These are phyloP conservation scores for Macheiramphus alcinus DNA, from an alignment of 2,113 vertebrate species.

Conservation along the genomic window DNA sequence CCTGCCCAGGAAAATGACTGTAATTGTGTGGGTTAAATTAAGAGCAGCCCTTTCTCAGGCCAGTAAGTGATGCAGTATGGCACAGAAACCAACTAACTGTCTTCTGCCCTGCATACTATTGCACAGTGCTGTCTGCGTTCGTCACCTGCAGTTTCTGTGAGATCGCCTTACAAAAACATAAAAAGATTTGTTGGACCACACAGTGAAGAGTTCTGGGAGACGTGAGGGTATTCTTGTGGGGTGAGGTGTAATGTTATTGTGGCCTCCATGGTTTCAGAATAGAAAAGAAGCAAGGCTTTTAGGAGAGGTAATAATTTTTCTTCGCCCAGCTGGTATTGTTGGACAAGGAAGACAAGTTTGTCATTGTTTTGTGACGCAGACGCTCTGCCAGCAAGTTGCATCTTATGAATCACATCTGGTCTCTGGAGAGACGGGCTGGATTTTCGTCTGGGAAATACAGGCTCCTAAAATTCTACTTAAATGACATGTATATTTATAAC, in stretches of 20 bases:
- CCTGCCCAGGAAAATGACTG: background rate
- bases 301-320: background rate
- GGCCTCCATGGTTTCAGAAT: background rate
- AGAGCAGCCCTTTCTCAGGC: background rate
- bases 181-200: background rate
- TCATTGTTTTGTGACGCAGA: background rate
- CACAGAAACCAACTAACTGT: background rate
- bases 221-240: background rate
- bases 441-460: background rate
- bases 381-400: background rate
- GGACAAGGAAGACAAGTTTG: background rate
- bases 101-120: background rate
- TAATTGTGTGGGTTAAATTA: background rate
- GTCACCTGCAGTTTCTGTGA: background rate
- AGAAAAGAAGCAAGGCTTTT: background rate
- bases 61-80: background rate
- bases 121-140: background rate
- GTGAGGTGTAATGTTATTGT: background rate
- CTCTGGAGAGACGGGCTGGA: background rate
- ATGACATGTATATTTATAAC: background rate
- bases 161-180: background rate
- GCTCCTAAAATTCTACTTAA: background rate
- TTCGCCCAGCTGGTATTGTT: background rate
- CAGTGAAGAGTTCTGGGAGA: background rate
- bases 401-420: background rate